Base-by-base conservation (phyloP, 2,797 vertebrate species). In the Steatocranus sp. region DNA sequence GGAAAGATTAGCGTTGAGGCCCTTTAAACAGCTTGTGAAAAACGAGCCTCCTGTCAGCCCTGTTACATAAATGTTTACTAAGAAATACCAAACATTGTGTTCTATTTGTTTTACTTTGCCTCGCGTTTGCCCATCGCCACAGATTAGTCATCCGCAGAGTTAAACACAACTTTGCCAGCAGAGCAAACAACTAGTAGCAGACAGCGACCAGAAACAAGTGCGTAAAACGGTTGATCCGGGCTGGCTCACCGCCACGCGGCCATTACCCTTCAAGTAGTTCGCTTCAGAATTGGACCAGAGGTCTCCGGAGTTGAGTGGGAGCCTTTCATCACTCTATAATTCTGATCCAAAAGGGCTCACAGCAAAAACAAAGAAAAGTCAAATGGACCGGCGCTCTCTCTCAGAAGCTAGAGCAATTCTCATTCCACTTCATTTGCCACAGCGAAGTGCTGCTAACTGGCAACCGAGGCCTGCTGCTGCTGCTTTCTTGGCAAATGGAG, bases 401-500 rank as follows among this genome's bases (percentile, higher is more conserved):
- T 88, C 66, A 86, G 87, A 88, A 91, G 91, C 88, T 90, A 84
- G 81, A 93, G 83, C 89, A 77, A 93, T 91, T 93, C 89, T 92
- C 86, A 92, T 92, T 93, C 82, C 89, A 91, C 87, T 91, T 92
- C 83, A 93, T 87, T 86, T 83, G 84, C 90, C 92, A 87, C 92
- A 86, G 88, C 32, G 61, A 87, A 68, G 87, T 83, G 23, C 83
- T 46, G 68, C 85, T 80, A 89, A 87, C 90, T 91, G 86, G 89
- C 88, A 88, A 81, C 89, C 80, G 68, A 92, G 90, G 90, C 90
- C 93, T 85, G 79, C 88, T 38, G 79, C 75, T 46, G 85, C 93
- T 88, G 88, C 89, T 92, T 96, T 96, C 94, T 95, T 96, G 95
- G 95, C 96, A 95, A 94, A 94, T 80, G 68, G 91, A 86, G 94